Evolutionary conservation across 2,797 vertebrate species (phyloP).

Genomic region (Myripristis murdjan): DNA sequence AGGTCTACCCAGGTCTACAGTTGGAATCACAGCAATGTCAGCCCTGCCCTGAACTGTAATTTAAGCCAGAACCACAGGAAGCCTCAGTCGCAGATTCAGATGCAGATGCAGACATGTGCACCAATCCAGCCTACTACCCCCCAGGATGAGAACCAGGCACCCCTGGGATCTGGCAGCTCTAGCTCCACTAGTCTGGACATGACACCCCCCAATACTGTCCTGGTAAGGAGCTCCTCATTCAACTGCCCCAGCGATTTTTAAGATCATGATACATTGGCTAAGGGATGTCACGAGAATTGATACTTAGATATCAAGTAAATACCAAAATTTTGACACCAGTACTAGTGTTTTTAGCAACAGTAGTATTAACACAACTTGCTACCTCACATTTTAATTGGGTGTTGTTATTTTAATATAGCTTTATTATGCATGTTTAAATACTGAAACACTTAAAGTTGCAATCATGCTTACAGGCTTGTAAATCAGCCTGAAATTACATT

Average conservation of each 20-base stretch:
- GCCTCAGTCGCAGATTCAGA: constrained; percentile 63
- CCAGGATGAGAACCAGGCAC: constrained; percentile 80
- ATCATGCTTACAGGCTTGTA: no score
- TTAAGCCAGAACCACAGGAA: constrained; percentile 71
- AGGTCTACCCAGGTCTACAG: constrained; percentile 60
- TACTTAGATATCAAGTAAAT: no score
- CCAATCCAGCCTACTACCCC: constrained; percentile 48
- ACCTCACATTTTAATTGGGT: no score
- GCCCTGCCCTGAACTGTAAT: constrained; percentile 76
- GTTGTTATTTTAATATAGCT: no score
- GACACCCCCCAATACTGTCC: constrained; percentile 78
- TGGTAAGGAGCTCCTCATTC: constrained; percentile 63
- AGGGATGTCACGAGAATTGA: no score
- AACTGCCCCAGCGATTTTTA: not conserved
- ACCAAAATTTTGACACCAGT: no score
- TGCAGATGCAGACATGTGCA: constrained; percentile 48
- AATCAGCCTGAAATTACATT: no score
- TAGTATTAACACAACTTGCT: no score
- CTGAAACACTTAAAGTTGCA: no score
- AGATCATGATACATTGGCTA: not conserved
- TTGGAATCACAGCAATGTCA: constrained; percentile 81
- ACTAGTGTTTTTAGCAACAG: no score
- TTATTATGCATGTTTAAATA: no score
- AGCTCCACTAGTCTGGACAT: constrained; percentile 61
- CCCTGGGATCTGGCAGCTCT: constrained; percentile 60